A percentile compares a stretch with the other conserved stretches of the same genome.
phyloP scores from a whole-genome alignment of 2,113 vertebrate species.

The Elanus axillaris region DNA sequence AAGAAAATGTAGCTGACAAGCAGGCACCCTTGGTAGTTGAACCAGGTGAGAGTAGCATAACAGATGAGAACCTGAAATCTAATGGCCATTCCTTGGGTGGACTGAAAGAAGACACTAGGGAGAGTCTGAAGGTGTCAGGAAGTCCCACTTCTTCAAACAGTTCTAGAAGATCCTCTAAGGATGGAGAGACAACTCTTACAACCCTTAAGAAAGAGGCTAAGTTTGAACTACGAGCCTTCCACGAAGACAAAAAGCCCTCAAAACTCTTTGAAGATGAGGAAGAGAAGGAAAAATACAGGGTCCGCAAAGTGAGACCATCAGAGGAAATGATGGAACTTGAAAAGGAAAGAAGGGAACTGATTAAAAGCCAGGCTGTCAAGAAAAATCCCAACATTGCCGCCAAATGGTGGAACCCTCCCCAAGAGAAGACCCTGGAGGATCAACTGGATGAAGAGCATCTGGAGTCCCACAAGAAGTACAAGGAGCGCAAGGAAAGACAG shows the following conservation, averaged over 20 bases:
- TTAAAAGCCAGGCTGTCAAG: constrained; percentile 92
- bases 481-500: constrained; percentile 88
- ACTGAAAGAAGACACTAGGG: constrained; percentile 34
- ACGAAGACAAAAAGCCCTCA: constrained; percentile 91
- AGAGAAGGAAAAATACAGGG: constrained; percentile 80
- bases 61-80: constrained; percentile 61
- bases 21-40: constrained; percentile 63
- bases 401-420: constrained; percentile 98
- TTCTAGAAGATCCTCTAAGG: constrained; percentile 72
- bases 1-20: constrained; percentile 49
- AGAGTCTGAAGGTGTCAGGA: constrained; percentile 58
- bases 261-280: constrained; percentile 87
- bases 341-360: constrained; percentile 90
- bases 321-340: constrained; percentile 94
- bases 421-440: constrained; percentile 88
- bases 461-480: constrained; percentile 91
- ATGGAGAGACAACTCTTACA: constrained; percentile 72
- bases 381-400: constrained; percentile 90
- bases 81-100: constrained; percentile 71
- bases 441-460: constrained; percentile 89
- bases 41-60: not conserved
- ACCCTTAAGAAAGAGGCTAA: constrained; percentile 83
- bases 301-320: constrained; percentile 85
- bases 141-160: constrained; percentile 74
- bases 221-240: constrained; percentile 92